Evolutionary conservation across 2,888 invertebrate genomes (phyloP).

Genomic region (Andrena fulva): DNA sequence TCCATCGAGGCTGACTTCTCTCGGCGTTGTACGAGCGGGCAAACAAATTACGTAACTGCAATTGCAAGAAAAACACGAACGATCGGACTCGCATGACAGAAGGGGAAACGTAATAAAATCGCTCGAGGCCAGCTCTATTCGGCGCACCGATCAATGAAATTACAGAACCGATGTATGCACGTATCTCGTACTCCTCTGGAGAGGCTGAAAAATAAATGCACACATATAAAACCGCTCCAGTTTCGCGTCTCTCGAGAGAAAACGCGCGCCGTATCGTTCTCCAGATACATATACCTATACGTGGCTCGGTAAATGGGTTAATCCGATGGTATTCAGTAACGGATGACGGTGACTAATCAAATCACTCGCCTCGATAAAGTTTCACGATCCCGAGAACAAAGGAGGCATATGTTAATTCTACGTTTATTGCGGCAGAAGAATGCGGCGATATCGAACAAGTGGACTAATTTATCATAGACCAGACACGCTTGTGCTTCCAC

Average conservation of each 20-base stretch:
- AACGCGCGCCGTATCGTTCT: constrained; percentile 29
- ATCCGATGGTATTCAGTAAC: constrained; percentile 38
- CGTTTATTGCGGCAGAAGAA: no score
- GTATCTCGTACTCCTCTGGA: constrained; percentile 1
- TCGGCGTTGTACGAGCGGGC: constrained; percentile 6
- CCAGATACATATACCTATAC: constrained; percentile 8
- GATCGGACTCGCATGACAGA: constrained; percentile 32
- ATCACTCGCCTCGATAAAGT: constrained; percentile 11
- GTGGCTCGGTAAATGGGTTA: constrained; percentile 51
- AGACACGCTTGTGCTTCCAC: no score
- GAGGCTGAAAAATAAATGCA: constrained; percentile 6
- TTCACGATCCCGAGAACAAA: neutral
- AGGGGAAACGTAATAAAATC: constrained; percentile 50
- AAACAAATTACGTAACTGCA: constrained; percentile 50
- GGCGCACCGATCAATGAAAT: constrained; percentile 55
- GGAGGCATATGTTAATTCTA: neutral
- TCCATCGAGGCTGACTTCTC: neutral
- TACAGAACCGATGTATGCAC: constrained; percentile 41
- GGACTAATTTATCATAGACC: no score
- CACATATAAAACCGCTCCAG: constrained; percentile 30
- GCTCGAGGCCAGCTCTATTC: constrained; percentile 50
- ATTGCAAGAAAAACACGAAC: constrained; percentile 52
- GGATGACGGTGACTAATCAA: constrained; percentile 18
- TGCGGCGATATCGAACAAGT: no score
- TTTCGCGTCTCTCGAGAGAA: constrained; percentile 37